Evolutionary conservation across 1,140 invertebrate genomes (phyloP).

Genomic region (Heliconius hewitsoni): DNA sequence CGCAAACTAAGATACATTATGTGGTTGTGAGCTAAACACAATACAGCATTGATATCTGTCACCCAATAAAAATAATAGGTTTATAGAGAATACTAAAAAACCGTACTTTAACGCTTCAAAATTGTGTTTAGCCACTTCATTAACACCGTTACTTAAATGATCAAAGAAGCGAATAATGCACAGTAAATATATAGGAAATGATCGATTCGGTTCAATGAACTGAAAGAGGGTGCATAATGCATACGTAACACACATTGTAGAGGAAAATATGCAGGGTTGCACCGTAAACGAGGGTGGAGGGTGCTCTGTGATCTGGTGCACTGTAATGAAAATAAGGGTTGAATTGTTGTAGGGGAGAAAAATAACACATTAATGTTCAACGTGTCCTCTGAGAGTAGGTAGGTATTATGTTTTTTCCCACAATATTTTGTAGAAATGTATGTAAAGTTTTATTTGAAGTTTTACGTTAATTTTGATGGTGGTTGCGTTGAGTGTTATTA

Average conservation of each 20-base stretch:
- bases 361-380: background rate
- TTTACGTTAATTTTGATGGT: no score
- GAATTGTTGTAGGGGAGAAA: background rate
- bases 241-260: background rate
- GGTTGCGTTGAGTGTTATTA: no score
- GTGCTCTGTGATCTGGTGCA: background rate
- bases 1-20: no score
- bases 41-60: no score
- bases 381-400: background rate
- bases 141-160: background rate
- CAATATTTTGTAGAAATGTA: background rate
- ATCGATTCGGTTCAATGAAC: constrained; percentile 5
- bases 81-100: no score
- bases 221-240: background rate
- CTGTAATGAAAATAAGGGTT: background rate
- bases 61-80: no score
- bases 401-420: background rate
- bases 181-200: background rate
- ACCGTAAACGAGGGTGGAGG: background rate
- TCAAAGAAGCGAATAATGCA: background rate
- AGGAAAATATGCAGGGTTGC: background rate
- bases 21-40: no score
- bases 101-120: background rate
- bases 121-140: background rate
- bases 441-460: background rate